Evolutionary conservation across 2,113 vertebrate species (phyloP), one percentile per base, ranked within the genome.

Genomic region (Anthoscopus minutus): DNA sequence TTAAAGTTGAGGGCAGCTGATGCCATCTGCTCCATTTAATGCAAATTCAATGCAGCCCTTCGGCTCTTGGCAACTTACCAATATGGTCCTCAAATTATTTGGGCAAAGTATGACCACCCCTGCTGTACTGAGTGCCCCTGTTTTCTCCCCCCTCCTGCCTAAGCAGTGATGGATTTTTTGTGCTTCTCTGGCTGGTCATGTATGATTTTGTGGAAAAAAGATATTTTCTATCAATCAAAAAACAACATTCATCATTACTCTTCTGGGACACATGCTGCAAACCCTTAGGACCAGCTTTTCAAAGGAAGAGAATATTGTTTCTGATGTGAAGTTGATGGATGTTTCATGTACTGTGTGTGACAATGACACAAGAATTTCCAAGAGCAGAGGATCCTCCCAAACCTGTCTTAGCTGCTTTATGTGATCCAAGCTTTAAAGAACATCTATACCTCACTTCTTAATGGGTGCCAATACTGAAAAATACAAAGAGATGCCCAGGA

Each of bases 331-430:
- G 72, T 95, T 96, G 96, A 96, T 95, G 96, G 94, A 84, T 97
- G 53, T 71, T 96, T 97, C 96, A 94, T 97, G 74, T 97, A 95
- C 95, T 77, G 64, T 8, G 24, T 88, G 94, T 93, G 94, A 98
- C 96, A 98, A 97, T 93, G 94, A 96, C 94, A 96, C 84, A 94
- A 91, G 94, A 89, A 96, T 95, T 97, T 97, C 89, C 45, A 86
- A 66, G 91, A 96, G 96, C 61, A 95, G 93, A 95, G 74, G 84
- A 67, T 96, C 92, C 72, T 97, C 92, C 78, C 89, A 89, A 89
- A 95, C 50, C 77, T 64, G 48, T 90, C 85, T 80, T 76, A 90
- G 35, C 38, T 84, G 66, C 67, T 95, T 96, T 83, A 86, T 76
- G 51, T 89, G 81, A 96, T 95, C 54, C 90, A 89, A 87, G 81